phyloP scores from a whole-genome alignment of 2,888 invertebrate genomes.

The Tuberolachnus salignus region DNA sequence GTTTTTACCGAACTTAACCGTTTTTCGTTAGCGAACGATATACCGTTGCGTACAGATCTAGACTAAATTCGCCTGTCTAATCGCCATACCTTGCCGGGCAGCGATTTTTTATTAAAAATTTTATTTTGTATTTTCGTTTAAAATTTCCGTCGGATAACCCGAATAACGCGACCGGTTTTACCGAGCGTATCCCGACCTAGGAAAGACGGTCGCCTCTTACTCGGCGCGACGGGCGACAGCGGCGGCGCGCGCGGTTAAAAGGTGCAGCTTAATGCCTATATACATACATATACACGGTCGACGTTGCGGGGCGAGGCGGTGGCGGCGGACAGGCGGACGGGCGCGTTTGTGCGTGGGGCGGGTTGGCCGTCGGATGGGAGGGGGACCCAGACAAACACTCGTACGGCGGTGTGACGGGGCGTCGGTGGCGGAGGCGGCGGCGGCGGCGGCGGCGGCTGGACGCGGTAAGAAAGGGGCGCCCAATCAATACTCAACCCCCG shows the following conservation, averaged over 20 bases:
- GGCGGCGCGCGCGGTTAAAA: constrained; percentile 16
- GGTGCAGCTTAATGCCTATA: constrained; percentile 28
- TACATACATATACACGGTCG: background rate
- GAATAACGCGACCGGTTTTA: background rate
- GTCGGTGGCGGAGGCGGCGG: constrained; percentile 1
- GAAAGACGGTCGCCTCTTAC: background rate
- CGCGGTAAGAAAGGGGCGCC: constrained; percentile 13
- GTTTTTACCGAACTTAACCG: too few species aligned
- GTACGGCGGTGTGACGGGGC: constrained; percentile 4
- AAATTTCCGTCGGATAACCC: too few species aligned
- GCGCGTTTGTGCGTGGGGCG: background rate
- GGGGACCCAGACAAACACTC: constrained; percentile 51
- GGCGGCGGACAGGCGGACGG: background rate
- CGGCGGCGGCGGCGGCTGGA: background rate
- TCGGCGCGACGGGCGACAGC: background rate
- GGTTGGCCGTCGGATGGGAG: too few species aligned
- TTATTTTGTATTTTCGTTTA: too few species aligned
- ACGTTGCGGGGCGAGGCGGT: background rate
- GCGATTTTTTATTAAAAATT: too few species aligned
- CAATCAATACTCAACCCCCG: constrained; percentile 56
- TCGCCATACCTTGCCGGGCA: too few species aligned
- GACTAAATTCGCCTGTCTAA: too few species aligned
- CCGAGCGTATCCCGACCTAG: constrained; percentile 46
- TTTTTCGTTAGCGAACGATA: too few species aligned
- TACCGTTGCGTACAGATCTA: too few species aligned